Evolutionary conservation across 2,113 vertebrate genomes (phyloP), one percentile per base, ranked within the genome.

Genomic region (Ophthalmotilapia sp.): DNA sequence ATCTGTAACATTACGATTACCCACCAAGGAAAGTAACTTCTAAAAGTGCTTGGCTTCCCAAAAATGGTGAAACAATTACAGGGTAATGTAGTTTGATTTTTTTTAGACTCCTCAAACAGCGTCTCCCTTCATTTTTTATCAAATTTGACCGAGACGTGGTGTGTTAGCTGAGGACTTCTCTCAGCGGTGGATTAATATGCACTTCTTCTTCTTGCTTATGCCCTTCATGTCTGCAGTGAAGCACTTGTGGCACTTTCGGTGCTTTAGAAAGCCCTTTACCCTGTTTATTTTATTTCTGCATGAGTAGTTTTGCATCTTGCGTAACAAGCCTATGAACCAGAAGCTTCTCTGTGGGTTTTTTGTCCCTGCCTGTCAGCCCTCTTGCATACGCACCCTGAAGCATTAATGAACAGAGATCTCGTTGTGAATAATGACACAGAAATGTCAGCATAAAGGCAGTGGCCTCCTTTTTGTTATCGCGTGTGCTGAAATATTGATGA

Each of bases 401-500:
- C 83, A 13, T 84, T 82, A 84, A 86, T 56, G 68, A 79, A 84
- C 49, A 47, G 14, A 51, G 21, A 14, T 33, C 82, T 80, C 9
- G 0, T 31, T 47, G 33, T 55, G 84, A 89, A 70, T 79, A 81
- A 88, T 23, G 62, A 60, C 83, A 60, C 79, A 81, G 82, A 90
- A 82, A 86, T n/a, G 73, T 73, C 88, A 81, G 12, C 58, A 36
- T 38, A 29, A 60, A 90, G 89, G 88, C 82, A 55, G 51, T 47
- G 82, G 81, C 84, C 84, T 82, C 65, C 68, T 68, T 84, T 83
- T 49, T 81, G 83, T 85, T 82, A 53, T 73, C 5, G 4, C 15
- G 23, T 7, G 29, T 65, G 2, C 84, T 90, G 60, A 93, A 90
- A 93, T 90, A 93, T 90, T 84, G 90, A 94, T 90, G 87, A 88